phyloP scores from a whole-genome alignment of 2,888 invertebrate species.

The Herminia tarsipennalis region DNA sequence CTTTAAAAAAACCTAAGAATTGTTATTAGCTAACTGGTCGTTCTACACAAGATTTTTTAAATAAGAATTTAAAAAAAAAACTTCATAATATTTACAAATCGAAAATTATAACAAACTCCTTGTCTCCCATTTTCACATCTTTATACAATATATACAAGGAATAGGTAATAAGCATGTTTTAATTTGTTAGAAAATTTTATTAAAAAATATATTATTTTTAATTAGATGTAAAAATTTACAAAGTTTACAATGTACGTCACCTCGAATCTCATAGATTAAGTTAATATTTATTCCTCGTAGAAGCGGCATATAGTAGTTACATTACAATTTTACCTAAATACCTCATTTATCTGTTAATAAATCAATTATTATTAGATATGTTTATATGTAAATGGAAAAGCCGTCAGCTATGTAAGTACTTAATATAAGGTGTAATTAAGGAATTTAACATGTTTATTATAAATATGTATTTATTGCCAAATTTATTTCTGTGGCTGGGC shows the following conservation, averaged over 20 bases:
- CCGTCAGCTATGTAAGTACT: slow-evolving; percentile 37
- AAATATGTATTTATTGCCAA: slow-evolving; percentile 50
- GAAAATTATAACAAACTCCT: too few species aligned
- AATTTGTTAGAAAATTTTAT: too few species aligned
- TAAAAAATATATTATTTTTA: too few species aligned
- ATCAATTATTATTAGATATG: slow-evolving; percentile 21
- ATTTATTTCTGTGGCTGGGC: slow-evolving; percentile 75
- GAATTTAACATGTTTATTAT: slow-evolving; percentile 32
- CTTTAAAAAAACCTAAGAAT: too few species aligned
- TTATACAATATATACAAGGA: too few species aligned
- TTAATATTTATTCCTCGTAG: slow-evolving; percentile 10
- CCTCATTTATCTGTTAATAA: slow-evolving; percentile 13
- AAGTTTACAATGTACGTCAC: slow-evolving; percentile 18
- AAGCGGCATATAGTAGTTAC: slow-evolving; percentile 16
- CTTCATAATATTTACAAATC: too few species aligned
- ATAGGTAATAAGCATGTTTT: too few species aligned
- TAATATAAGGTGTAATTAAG: slow-evolving; percentile 21
- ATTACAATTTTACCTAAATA: slow-evolving; percentile 8
- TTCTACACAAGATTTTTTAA: too few species aligned
- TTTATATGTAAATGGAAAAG: slow-evolving; percentile 32
- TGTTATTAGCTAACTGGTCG: too few species aligned
- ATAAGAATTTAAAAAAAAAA: too few species aligned
- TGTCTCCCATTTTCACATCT: too few species aligned
- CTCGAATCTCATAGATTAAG: slow-evolving; percentile 22
- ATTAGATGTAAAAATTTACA: not conserved